phyloP scores from a whole-genome alignment of 2,113 vertebrate species.

The Malurus alboscapulatus region DNA sequence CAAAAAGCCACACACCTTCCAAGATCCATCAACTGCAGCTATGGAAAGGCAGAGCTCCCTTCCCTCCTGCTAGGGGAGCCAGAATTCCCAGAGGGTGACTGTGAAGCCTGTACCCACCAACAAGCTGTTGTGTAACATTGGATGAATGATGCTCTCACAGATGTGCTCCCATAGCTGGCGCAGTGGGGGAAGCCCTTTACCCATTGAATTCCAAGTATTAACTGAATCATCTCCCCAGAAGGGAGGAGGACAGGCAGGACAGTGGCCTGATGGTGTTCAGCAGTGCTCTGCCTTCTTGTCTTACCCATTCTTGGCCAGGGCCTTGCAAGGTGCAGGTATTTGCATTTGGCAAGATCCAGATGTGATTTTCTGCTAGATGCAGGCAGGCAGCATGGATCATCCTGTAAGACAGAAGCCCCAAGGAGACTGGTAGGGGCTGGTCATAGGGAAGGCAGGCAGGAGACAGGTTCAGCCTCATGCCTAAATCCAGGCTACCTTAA shows the following conservation, averaged over 20 bases:
- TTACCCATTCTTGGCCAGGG: neutral
- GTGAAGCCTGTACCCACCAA: neutral
- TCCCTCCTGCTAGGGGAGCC: neutral
- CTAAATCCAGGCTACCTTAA: neutral
- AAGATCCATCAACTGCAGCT: neutral
- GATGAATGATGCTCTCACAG: neutral
- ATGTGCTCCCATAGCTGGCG: neutral
- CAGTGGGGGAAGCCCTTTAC: neutral
- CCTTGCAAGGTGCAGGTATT: neutral
- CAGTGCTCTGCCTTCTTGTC: neutral
- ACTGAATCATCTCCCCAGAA: neutral
- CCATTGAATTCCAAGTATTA: neutral
- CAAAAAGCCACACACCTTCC: neutral
- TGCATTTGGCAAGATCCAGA: neutral
- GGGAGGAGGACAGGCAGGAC: neutral
- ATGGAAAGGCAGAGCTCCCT: neutral
- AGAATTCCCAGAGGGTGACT: neutral
- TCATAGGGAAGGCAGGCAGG: neutral
- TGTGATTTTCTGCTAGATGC: neutral
- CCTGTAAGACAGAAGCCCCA: neutral
- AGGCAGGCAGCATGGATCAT: neutral
- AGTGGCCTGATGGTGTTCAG: neutral
- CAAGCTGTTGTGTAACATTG: rapidly evolving
- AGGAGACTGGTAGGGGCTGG: neutral
- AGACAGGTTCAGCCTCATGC: neutral